Base-by-base conservation (phyloP, 2,797 vertebrate species). In the Apogon hyalosoma region DNA sequence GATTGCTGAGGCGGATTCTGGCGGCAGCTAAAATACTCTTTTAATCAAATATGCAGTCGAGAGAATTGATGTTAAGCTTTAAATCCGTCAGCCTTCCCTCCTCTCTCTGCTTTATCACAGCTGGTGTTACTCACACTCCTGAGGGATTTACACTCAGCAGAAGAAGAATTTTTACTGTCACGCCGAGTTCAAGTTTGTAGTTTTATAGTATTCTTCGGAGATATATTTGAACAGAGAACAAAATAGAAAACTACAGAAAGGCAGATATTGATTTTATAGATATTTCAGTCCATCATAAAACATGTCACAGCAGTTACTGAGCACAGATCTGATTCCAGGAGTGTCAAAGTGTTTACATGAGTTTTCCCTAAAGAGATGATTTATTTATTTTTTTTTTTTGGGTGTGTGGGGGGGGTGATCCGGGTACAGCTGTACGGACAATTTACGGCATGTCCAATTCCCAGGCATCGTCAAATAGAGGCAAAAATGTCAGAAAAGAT, bases 201-300 rank as follows among this genome's bases (percentile, higher is more conserved):
- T 65, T 78, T 80, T 50, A 45, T 68, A 55, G 24, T 46, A 12
- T 61, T 53, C 65, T 58, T 55, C n/a, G 74, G 51, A 8, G 16
- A 13, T 16, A 3, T 6, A 18, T 45, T 38, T 54, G 3, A 63
- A 47, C 52, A 43, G 38, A 28, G 63, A 49, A 31, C 18, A 19
- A 51, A 68, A 64, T 53, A 46, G 52, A 63, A 65, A 54, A 62
- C n/a, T 24, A 3, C 45, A 54, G 19, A 33, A 10, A 53, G 66
- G 67, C 67, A 77, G 55, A 65, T 49, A 48, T 3, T 46, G 39
- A 63, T 6, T 24, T 24, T 13, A 49, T 33, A 79, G 69, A 18
- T 62, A 68, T 70, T 48, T 48, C 40, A 28, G 45, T 1, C 39
- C 63, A 68, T 69, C 59, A 28, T 77, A 59, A 79, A 85, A 73